Evolutionary conservation across 2,888 invertebrate genomes (phyloP), one percentile per base, ranked within the genome.

Genomic region (Sepiola atlantica): DNA sequence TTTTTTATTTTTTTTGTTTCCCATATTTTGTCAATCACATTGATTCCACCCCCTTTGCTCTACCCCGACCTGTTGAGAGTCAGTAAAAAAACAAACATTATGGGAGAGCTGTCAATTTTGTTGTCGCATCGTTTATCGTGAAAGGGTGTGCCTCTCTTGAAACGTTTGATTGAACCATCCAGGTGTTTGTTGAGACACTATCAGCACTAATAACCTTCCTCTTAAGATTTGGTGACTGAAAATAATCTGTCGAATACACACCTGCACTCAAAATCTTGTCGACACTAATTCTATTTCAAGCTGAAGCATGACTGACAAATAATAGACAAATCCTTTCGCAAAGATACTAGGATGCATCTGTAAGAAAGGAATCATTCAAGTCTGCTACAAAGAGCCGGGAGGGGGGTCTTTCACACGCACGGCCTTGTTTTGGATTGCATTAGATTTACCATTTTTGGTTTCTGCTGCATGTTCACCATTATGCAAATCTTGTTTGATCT

Each of bases 101-200:
- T 0, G n/a, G 1, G n/a, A 16, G 77, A n/a, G 77, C n/a, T 77
- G 77, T 77, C 77, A 77, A 14, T 77, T 28, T 77, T 77, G 18
- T n/a, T n/a, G 77, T 77, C n/a, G 77, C 77, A n/a, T 12, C 77
- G 16, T 77, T 77, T 77, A 77, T 77, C n/a, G n/a, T 77, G n/a
- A 77, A 77, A 77, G 77, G 45, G 8, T 12, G n/a, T 77, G n/a
- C n/a, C n/a, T 45, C 16, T 14, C 77, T 77, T n/a, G n/a, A 77
- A 77, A 77, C 77, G n/a, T 45, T n/a, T n/a, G 77, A 77, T 77
- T n/a, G 77, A 77, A 77, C n/a, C n/a, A 77, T 77, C 77, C n/a
- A 77, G 77, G 77, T 77, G 77, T 77, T 77, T 77, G 77, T 77
- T n/a, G n/a, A n/a, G 77, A 77, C 77, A 77, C n/a, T 77, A 45